Base-by-base conservation (phyloP, 1,140 invertebrate species). In the Orussus abietinus region DNA sequence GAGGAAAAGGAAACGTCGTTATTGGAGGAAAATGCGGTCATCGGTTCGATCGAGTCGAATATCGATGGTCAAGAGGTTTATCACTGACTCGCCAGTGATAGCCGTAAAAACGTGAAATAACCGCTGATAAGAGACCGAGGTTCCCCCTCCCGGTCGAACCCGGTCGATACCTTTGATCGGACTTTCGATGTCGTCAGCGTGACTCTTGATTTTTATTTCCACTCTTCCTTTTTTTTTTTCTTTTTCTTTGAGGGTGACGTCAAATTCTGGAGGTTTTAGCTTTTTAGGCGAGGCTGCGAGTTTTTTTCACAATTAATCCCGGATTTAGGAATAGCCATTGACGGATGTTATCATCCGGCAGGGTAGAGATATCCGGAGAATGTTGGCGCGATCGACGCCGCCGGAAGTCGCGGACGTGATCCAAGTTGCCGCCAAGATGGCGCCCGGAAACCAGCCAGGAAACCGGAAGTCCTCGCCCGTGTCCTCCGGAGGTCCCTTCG, bases 321-420 rank as follows among this genome's bases (percentile, higher is more conserved):
- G 6, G 6, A n/a, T n/a, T 25, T 7, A 25, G 22, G 22, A 25
- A 25, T 25, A 6, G n/a, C 6, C 6, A 25, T 6, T n/a, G n/a
- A n/a, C 22, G 22, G n/a, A 25, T 6, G n/a, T 7, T 25, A 7
- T 25, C 6, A 25, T 7, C 6, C 6, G 6, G 6, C 22, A 25
- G n/a, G 22, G 22, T 25, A 25, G 6, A 6, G 6, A n/a, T 25
- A 25, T 6, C 6, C 6, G 22, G 22, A 25, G 22, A 25, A 25
- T 25, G 6, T 25, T 13, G 41, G 10, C 14, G 20, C 30, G n/a
- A 21, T 17, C 26, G 15, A n/a, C 13, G 9, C 22, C 5, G 29
- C 47, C 55, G 55, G 55, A 58, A 45, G 45, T 43, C 6, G n/a
- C 14, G 12, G 14, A 47, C 55, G 55, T 58, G 55, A 58, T 53